Evolutionary conservation across 2,113 vertebrate genomes (phyloP), one percentile per base, ranked within the genome.

Genomic region (Pithys albifrons): DNA sequence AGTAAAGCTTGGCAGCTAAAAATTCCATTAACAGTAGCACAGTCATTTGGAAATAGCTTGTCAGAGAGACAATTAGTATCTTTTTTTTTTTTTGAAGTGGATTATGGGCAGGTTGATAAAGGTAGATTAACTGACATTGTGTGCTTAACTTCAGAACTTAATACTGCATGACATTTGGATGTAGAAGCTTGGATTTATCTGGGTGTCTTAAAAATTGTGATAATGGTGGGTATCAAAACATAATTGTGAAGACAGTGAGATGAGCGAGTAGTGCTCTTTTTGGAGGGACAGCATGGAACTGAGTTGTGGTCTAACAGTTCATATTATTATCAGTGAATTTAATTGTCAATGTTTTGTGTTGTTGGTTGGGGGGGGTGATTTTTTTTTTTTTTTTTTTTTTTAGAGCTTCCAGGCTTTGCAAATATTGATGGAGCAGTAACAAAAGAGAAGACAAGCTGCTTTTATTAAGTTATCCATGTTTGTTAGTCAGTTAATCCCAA

Each of bases 131-230:
- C 72, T 92, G 85, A 49, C 51, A 52, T n/a, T 45, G 75, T 86
- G 55, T 80, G 37, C 39, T 66, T 83, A 87, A 81, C 64, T 92
- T 91, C 79, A 91, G 83, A 84, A 67, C 55, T 91, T 91, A 91
- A 91, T 86, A 59, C 71, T 71, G 33, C 33, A 43, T 92, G 91
- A 94, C 75, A 93, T 93, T 93, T 96, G 84, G 67, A 84, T 62
- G 52, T 85, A 31, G 91, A 91, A 89, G 35, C 77, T 81, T 87
- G 77, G 69, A 85, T 87, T 89, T 89, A 87, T 10, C 55, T 72
- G 57, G 4, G 12, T 80, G 48, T 55, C 72, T 86, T 52, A 67
- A 85, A 91, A 93, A 55, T 9, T 33, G 49, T 67, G 37, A 39
- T 28, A 19, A 5, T 69, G 25, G 20, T n/a, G 75, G 69, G 16